Evolutionary conservation across 2,888 invertebrate genomes (phyloP), one percentile per base, ranked within the genome.

Genomic region (Drosophila paramelanica): DNA sequence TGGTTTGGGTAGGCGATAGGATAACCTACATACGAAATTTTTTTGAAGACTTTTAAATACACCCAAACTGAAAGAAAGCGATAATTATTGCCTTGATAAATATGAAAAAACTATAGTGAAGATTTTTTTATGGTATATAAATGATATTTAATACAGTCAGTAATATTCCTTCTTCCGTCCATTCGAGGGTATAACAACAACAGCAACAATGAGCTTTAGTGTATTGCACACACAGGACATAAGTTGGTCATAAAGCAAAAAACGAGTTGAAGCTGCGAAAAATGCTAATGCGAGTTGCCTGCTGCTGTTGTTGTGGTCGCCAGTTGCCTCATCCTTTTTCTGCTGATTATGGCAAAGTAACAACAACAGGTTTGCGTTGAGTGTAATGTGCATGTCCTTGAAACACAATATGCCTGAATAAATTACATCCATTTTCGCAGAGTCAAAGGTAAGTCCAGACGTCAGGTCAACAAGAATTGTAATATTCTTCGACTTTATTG

Each of bases 381-480:
- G 87, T 83, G 81, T 84, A 89, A 84, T 88, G 89, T 89, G 87
- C 66, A 73, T 84, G 89, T 80, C 83, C 89, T 89, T 84, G 89
- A 84, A 84, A 87, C 67, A 80, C 81, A 89, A 88, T 89, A 88
- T 83, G 84, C 74, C 81, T 65, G 89, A 74, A 88, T 83, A 84
- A 89, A 83, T 84, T 73, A 88, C 84, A 47, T 64, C n/a, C 64
- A 75, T 38, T 38, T 41, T 27, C 27, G 33, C 31, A 23, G 33
- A 38, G 25, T 47, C 20, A 51, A 61, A 59, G 67, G 61, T 56
- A 61, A 57, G 47, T 61, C 43, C 74, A 78, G 57, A 64, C 73
- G 74, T 78, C 57, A 53, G 57, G 45, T 47, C 47, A 73, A 62
- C 68, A 73, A 73, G 57, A 52, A 61, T 46, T 65, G 58, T 59